Conservation (phyloP, 2,888 invertebrate genomes). For the Peribatodes rhomboidaria region DNA sequence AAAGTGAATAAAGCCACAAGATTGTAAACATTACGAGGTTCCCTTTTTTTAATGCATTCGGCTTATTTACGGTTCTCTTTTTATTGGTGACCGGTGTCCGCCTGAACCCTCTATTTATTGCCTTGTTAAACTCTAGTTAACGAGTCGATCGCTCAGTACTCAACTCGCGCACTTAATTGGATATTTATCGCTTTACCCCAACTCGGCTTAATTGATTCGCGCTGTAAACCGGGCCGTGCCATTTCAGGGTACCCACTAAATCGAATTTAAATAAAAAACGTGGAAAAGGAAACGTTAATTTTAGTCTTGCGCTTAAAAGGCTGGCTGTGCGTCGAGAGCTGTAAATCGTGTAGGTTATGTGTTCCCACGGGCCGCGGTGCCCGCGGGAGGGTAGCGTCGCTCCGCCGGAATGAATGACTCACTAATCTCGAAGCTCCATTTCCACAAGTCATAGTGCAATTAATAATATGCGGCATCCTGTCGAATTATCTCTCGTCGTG, state of each 20-base stretch:
- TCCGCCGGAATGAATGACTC: constrained; percentile 83
- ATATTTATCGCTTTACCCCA: constrained; percentile 76
- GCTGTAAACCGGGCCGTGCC: constrained; percentile 59
- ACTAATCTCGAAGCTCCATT: constrained; percentile 83
- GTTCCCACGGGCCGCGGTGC: constrained; percentile 75
- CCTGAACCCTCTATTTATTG: constrained; percentile 78
- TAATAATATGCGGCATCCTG: constrained; percentile 87
- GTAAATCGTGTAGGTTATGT: constrained; percentile 71
- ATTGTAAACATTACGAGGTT: constrained; percentile 86
- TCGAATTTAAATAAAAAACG: constrained; percentile 56
- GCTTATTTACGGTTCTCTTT: constrained; percentile 83
- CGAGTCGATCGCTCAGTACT: constrained; percentile 76
- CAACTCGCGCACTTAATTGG: constrained; percentile 74
- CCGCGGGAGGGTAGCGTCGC: constrained; percentile 60
- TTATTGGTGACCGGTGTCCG: constrained; percentile 79
- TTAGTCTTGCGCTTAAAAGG: constrained; percentile 57
- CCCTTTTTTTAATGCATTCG: constrained; percentile 83
- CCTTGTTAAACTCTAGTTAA: constrained; percentile 86
- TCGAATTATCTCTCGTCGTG: constrained; percentile 86
- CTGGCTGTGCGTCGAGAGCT: constrained; percentile 57
- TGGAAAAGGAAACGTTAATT: constrained; percentile 52
- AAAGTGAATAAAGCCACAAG: constrained; percentile 87
- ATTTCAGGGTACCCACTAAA: constrained; percentile 57
- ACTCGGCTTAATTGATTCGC: constrained; percentile 76
- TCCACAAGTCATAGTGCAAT: constrained; percentile 87